These are phyloP conservation scores for Onychostoma macrolepis DNA, from an alignment of 2,113 vertebrate species.

Conservation along the genomic window DNA sequence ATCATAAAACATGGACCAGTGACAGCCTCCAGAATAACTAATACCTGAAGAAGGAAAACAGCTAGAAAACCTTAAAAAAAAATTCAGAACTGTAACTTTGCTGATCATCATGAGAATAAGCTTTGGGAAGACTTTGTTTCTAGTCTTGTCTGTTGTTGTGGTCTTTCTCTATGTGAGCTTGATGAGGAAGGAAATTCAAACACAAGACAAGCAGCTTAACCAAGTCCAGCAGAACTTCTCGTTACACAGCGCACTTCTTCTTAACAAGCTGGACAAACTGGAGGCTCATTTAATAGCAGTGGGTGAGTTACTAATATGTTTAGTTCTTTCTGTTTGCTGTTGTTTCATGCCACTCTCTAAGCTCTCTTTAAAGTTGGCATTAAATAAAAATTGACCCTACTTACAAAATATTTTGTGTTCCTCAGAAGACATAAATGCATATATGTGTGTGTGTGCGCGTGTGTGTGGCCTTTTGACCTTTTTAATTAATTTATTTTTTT, in stretches of 20 bases:
- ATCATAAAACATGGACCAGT: too few species aligned
- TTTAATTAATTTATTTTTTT: too few species aligned
- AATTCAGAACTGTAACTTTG: not conserved
- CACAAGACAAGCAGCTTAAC: constrained; percentile 53
- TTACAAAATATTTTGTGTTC: too few species aligned
- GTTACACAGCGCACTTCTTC: constrained; percentile 50
- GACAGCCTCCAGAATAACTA: not conserved
- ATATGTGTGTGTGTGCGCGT: too few species aligned
- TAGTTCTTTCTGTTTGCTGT: not conserved
- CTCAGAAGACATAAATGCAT: too few species aligned
- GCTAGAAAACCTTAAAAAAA: too few species aligned
- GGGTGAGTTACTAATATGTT: constrained; percentile 53
- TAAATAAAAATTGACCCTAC: not conserved
- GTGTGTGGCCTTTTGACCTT: too few species aligned
- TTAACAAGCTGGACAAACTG: constrained; percentile 65
- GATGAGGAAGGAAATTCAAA: constrained; percentile 53
- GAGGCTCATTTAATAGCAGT: constrained; percentile 60
- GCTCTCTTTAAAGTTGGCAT: not conserved
- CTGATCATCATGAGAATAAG: constrained; percentile 4
- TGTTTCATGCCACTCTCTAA: not conserved
- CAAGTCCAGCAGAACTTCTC: constrained; percentile 56
- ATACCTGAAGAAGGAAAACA: not conserved
- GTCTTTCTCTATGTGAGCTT: constrained; percentile 59
- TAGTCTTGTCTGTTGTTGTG: not conserved
- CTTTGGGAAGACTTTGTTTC: not conserved